phyloP scores from a whole-genome alignment of 1,140 invertebrate species.

The Calephelis virginiensis region DNA sequence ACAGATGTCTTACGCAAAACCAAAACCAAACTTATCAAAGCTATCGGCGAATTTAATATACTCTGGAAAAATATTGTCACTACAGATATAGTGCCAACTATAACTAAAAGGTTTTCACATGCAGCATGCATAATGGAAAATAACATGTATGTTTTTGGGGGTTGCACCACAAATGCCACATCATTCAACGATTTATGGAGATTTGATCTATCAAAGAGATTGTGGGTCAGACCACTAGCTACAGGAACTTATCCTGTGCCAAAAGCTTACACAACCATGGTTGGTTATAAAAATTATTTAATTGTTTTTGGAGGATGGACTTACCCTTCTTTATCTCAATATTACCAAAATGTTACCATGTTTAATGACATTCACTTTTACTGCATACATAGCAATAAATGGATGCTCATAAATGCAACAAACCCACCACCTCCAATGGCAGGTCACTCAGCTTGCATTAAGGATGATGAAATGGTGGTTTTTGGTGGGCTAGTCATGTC shows the following conservation, averaged over 20 bases:
- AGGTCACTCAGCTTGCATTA: constrained; percentile 95
- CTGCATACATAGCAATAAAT: constrained; percentile 89
- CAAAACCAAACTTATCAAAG: constrained; percentile 83
- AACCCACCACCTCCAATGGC: constrained; percentile 88
- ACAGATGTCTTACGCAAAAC: constrained; percentile 86
- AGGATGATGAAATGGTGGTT: constrained; percentile 92
- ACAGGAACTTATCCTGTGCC: constrained; percentile 96
- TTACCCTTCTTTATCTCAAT: constrained; percentile 93
- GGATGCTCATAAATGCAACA: constrained; percentile 85
- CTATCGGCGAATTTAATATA: constrained; percentile 83
- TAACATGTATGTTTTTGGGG: constrained; percentile 97
- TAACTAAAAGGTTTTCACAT: constrained; percentile 95
- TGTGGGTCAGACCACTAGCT: constrained; percentile 89
- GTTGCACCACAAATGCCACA: constrained; percentile 95
- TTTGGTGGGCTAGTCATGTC: constrained; percentile 87
- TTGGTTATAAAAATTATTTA: constrained; percentile 89
- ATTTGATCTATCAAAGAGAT: constrained; percentile 90
- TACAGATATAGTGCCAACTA: constrained; percentile 81
- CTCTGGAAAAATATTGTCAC: constrained; percentile 82
- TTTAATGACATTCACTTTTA: constrained; percentile 97
- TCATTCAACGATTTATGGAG: constrained; percentile 98
- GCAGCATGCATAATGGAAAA: constrained; percentile 90
- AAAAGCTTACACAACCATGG: constrained; percentile 95
- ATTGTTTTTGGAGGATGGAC: constrained; percentile 98
- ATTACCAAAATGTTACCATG: constrained; percentile 92